Conservation (phyloP, 1,140 invertebrate species). For the Nylanderia fulva region DNA sequence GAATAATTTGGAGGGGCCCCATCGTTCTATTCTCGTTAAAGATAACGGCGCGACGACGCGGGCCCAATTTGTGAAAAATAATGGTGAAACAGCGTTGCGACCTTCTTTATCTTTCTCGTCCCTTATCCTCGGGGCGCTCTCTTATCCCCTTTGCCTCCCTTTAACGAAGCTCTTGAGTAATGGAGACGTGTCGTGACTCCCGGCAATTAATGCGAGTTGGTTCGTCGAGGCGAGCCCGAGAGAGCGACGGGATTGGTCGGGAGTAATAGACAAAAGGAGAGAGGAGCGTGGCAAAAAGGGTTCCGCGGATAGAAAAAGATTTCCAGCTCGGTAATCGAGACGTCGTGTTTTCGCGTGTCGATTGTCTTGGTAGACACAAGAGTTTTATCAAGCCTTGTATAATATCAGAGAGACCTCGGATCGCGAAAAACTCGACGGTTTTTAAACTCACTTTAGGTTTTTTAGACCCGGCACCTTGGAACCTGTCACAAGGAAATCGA, state of each 20-base stretch:
- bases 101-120: constrained; percentile 11
- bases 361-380: constrained; percentile 11
- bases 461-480: neutral
- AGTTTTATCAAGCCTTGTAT: constrained; percentile 2
- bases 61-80: constrained; percentile 66
- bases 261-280: constrained; percentile 46
- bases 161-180: constrained; percentile 74
- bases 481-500: neutral
- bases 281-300: constrained; percentile 25
- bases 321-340: constrained; percentile 49
- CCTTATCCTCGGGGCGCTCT: constrained; percentile 31
- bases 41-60: constrained; percentile 18
- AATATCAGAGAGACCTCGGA: neutral
- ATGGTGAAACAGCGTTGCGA: constrained; percentile 56
- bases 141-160: constrained; percentile 62
- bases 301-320: constrained; percentile 11
- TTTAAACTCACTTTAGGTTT: neutral
- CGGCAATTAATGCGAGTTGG: constrained; percentile 74
- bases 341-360: constrained; percentile 36
- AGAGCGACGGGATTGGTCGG: constrained; percentile 49
- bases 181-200: constrained; percentile 76
- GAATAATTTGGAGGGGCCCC: too few relatives aligned
- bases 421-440: neutral
- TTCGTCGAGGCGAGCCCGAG: constrained; percentile 44
- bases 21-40: constrained; percentile 55